These are phyloP conservation scores for Chamaedrilus cognettii DNA, from an alignment of 2,888 invertebrate species.

Conservation along the genomic window DNA sequence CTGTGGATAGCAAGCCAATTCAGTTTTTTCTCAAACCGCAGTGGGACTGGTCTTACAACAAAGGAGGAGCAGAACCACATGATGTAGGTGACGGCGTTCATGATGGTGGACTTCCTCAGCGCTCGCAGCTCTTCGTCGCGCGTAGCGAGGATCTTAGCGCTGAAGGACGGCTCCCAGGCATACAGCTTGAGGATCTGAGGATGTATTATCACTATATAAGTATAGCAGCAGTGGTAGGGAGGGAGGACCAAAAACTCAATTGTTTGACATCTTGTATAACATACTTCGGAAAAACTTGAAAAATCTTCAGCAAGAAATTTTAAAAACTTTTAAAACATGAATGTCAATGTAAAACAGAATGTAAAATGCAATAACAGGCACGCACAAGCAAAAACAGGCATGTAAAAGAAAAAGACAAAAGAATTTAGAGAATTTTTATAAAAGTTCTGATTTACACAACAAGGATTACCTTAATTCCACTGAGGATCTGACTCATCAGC, in stretches of 20 bases:
- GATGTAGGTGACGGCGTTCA: slow-evolving; percentile 74
- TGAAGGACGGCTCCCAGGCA: slow-evolving; percentile 64
- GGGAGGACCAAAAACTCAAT: too few relatives aligned
- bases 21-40: too few relatives aligned
- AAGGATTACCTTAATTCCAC: slow-evolving; percentile 59
- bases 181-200: slow-evolving; percentile 63
- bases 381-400: neutral
- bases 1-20: too few relatives aligned
- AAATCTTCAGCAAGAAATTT: too few relatives aligned
- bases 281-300: too few relatives aligned
- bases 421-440: neutral
- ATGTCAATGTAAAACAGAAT: neutral
- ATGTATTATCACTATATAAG: too few relatives aligned
- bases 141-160: slow-evolving; percentile 65
- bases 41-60: slow-evolving; percentile 67
- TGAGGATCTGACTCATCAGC: slow-evolving; percentile 60
- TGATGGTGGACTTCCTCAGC: slow-evolving; percentile 84
- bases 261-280: too few relatives aligned
- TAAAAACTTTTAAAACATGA: neutral
- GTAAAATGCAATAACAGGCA: neutral
- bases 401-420: neutral
- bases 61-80: slow-evolving; percentile 96
- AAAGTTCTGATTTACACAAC: neutral
- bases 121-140: slow-evolving; percentile 85
- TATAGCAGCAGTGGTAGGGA: too few relatives aligned